These are phyloP conservation scores for Lottia scabra DNA, from an alignment of 2,888 invertebrate genomes.

Conservation along the genomic window DNA sequence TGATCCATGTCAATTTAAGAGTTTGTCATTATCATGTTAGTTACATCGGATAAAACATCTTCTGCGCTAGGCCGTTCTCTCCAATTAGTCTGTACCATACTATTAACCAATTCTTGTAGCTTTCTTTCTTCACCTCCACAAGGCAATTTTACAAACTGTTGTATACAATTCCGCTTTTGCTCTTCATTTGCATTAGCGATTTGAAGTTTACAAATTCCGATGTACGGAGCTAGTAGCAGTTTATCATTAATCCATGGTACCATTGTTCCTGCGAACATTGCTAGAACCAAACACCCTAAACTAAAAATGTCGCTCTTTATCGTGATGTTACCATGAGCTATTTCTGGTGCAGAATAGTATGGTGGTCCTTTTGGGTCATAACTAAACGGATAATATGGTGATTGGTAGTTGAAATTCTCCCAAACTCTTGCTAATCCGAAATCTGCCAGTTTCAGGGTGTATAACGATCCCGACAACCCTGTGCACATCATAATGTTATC, in stretches of 20 bases:
- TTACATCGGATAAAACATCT: not conserved
- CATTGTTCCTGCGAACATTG: too few species aligned
- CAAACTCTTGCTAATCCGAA: too few species aligned
- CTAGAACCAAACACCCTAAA: too few species aligned
- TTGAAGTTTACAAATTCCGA: not conserved
- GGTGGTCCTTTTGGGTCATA: not conserved
- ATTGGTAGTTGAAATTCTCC: too few species aligned
- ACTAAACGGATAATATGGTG: too few species aligned
- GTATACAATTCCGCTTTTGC: not conserved
- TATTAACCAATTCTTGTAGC: not conserved
- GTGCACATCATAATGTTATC: not conserved
- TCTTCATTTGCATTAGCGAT: not conserved
- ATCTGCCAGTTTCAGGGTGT: not conserved
- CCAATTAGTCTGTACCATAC: not conserved
- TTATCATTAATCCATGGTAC: too few species aligned
- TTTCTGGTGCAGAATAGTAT: not conserved
- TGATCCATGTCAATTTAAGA: too few species aligned
- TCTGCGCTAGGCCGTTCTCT: not conserved
- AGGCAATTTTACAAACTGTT: not conserved
- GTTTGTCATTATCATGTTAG: not conserved
- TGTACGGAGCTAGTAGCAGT: not conserved
- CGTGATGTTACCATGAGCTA: not conserved
- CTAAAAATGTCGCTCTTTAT: too few species aligned
- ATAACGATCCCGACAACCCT: too few species aligned
- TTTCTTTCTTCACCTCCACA: not conserved